Evolutionary conservation across 2,888 invertebrate species (phyloP).

Genomic region (Lasiommata megera): DNA sequence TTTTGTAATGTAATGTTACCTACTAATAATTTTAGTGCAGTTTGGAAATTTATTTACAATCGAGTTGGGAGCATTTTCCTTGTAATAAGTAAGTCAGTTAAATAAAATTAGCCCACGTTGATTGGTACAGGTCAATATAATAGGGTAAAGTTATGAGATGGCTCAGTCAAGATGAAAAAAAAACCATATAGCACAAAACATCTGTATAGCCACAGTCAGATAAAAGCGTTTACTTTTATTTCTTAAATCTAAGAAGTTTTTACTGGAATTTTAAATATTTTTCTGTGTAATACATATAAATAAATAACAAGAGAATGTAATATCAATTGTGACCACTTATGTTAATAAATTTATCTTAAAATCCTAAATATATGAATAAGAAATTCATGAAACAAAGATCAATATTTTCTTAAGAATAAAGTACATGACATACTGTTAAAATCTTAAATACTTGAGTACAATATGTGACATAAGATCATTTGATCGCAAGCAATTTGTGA

Average conservation of each 20-base stretch:
- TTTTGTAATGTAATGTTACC: too few species aligned
- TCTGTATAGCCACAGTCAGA: conserved; percentile 23
- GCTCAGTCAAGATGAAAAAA: not conserved
- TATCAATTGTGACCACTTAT: conserved; percentile 20
- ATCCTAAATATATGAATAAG: conserved; percentile 4
- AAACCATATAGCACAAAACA: not conserved
- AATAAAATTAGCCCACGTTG: not conserved
- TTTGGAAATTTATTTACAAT: too few species aligned
- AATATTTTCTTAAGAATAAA: conserved; percentile 16
- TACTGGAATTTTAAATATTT: conserved; percentile 26
- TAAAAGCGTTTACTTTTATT: conserved; percentile 21
- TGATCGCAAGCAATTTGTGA: conserved; percentile 1
- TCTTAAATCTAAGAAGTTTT: conserved; percentile 25
- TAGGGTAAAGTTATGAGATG: not conserved
- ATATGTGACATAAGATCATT: conserved; percentile 1
- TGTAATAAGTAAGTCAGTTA: not conserved
- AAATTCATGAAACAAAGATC: conserved; percentile 14
- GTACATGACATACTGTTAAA: not conserved
- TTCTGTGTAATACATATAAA: conserved; percentile 22
- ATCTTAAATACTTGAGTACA: conserved; percentile 6
- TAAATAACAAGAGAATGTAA: conserved; percentile 28
- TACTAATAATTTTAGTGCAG: too few species aligned
- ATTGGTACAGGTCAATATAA: not conserved
- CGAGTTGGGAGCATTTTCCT: too few species aligned
- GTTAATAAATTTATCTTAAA: not conserved